Base-by-base conservation (phyloP, 1,140 invertebrate genomes). In the Drosophila pachea region DNA sequence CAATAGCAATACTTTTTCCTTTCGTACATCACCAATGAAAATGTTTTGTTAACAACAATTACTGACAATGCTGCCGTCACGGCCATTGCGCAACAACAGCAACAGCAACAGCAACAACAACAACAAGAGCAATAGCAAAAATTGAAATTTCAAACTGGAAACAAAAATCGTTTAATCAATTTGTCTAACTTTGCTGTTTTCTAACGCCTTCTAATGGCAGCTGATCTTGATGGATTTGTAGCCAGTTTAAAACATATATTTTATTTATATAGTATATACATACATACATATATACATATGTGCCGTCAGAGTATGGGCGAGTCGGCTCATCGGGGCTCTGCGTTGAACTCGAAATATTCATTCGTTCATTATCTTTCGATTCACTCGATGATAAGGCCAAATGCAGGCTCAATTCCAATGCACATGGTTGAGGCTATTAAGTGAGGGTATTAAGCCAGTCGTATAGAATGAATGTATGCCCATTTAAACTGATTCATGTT, bases 161-260 rank as follows among this genome's bases (percentile, higher is more conserved):
- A 59, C 31, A 49, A 73, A 49, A 48, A 31, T 14, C 49, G 35
- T 35, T 33, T 12, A 52, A 52, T 61, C 54, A 65, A 76, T 70
- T 77, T 54, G 65, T 62, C 54, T 45, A 65, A 77, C 65, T 67
- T 70, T 68, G 73, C 52, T 36, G 40, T 59, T 67, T 71, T 73
- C 76, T 76, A 73, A 63, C 68, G 64, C 55, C 73, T 73, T 43
- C 76, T 61, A 67, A 71, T 62, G 60, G 54, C 56, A 35, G 31
- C 47, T 4, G 47, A 49, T 61, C 48, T 31, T 45, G 54, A 31
- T 66, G 35, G 29, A 58, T 36, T 35, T 40, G 22, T 49, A 48
- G 32, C n/a, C n/a, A n/a, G n/a, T n/a, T n/a, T n/a, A n/a, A n/a
- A n/a, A n/a, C n/a, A n/a, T n/a, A 42, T 42, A 36, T 7, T 7